Percentiles rank a stretch among this genome's conserved stretches.
phyloP scores from a whole-genome alignment of 2,797 vertebrate genomes.

The Myotis planiceps region DNA sequence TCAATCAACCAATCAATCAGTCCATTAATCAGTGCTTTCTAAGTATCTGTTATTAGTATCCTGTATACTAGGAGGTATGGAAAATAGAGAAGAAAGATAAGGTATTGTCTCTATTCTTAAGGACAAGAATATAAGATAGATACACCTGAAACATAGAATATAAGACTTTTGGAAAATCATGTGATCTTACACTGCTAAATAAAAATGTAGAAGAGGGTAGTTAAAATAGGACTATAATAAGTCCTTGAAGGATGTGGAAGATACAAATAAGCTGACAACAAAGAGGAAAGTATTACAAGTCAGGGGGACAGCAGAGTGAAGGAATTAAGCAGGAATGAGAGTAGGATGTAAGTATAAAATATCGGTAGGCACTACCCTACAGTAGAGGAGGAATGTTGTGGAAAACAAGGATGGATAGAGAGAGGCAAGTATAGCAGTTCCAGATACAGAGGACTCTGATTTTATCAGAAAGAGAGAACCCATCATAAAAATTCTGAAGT shows the following conservation, averaged over 20 bases:
- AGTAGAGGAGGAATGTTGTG: not conserved
- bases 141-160: not conserved
- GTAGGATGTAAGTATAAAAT: not conserved
- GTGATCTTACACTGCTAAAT: not conserved
- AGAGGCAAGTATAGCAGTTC: not conserved
- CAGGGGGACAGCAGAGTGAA: not conserved
- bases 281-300: not conserved
- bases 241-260: not conserved
- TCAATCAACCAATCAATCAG: not conserved
- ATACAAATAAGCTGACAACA: not conserved
- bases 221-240: not conserved
- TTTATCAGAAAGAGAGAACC: not conserved
- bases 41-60: not conserved
- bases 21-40: not conserved
- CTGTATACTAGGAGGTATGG: not conserved
- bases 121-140: not conserved
- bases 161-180: not conserved
- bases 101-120: not conserved
- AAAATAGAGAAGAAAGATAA: not conserved
- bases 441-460: not conserved
- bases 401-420: not conserved
- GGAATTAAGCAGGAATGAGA: not conserved
- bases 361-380: not conserved
- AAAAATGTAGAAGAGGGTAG: not conserved
- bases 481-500: not conserved